Evolutionary conservation across 2,797 vertebrate genomes (phyloP).

Genomic region (Australoheros facetus): DNA sequence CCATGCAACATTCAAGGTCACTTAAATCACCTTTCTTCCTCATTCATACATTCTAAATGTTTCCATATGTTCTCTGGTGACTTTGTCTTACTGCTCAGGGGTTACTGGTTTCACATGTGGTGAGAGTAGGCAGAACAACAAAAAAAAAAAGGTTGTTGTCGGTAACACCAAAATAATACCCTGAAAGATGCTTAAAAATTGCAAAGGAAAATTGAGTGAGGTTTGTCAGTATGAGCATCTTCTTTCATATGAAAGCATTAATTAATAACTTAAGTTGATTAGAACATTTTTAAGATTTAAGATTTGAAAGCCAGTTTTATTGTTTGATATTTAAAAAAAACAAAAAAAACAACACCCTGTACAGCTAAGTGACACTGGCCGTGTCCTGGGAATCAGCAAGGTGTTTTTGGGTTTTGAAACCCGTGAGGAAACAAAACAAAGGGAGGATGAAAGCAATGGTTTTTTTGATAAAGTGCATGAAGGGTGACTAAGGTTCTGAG

Average conservation of each 20-base stretch:
- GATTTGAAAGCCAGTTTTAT: neutral
- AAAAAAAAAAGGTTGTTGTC: neutral
- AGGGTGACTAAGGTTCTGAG: conserved; percentile 40
- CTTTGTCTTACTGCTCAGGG: neutral
- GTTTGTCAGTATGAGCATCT: neutral
- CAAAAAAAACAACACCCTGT: neutral
- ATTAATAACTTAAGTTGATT: neutral
- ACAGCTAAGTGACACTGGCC: neutral
- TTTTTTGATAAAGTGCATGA: conserved; percentile 19
- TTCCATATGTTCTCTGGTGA: neutral
- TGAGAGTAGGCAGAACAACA: neutral
- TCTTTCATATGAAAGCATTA: neutral
- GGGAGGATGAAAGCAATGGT: conserved; percentile 30
- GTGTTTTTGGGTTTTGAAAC: neutral
- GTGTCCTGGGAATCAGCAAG: conserved; percentile 17
- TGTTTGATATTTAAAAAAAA: neutral
- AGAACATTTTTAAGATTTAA: neutral
- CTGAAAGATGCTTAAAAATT: neutral
- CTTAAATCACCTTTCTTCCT: neutral
- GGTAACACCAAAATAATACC: neutral
- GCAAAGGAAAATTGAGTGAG: neutral
- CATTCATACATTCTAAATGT: neutral
- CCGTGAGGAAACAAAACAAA: conserved; percentile 36
- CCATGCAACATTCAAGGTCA: neutral
- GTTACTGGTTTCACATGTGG: neutral